Base-by-base conservation (phyloP, 2,797 vertebrate genomes). In the Cuniculus paca region DNA sequence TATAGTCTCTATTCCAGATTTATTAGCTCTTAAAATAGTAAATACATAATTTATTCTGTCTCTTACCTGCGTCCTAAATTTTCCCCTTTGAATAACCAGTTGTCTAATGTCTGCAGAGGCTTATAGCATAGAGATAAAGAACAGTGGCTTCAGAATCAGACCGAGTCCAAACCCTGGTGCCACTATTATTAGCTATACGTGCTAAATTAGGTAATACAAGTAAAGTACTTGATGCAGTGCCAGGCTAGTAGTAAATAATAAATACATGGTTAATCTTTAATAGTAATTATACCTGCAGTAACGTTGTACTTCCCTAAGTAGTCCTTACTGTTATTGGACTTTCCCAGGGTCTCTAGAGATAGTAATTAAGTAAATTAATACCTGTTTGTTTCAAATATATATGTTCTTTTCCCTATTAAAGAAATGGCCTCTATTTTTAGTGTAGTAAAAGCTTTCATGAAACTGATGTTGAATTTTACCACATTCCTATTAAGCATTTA, bases 391-490 rank as follows among this genome's bases (percentile, higher is more conserved):
- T 77, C 63, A 95, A 61, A 79, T 87, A 52, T 87, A 52, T 42
- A 8, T 97, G 13, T 87, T 91, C 1, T 81, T 94, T 95, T 78
- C 87, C 68, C 56, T 88, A 5, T 39, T 88, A 86, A 79, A 79
- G 34, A 88, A 89, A 84, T 50, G 56, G 22, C n/a, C 22, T 74
- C 65, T 90, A 20, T 91, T 90, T 45, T 36, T 80, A 78, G 72
- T 78, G 4, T 88, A 56, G 20, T 54, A 63, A 91, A 60, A 90
- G 12, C 80, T 70, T 81, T 77, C 88, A 89, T 92, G 48, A 87
- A 85, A 72, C n/a, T 94, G 54, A 56, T 94, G 54, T 61, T 94
- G 61, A 91, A 90, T 94, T 94, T 95, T 74, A 88, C 84, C 24
- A 90, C 58, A 65, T 90, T 22, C 16, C 56, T 91, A 72, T 84